A percentile compares a stretch with the other conserved stretches of the same genome.
Conservation (phyloP, 2,113 vertebrate species). For the Perccottus glenii region DNA sequence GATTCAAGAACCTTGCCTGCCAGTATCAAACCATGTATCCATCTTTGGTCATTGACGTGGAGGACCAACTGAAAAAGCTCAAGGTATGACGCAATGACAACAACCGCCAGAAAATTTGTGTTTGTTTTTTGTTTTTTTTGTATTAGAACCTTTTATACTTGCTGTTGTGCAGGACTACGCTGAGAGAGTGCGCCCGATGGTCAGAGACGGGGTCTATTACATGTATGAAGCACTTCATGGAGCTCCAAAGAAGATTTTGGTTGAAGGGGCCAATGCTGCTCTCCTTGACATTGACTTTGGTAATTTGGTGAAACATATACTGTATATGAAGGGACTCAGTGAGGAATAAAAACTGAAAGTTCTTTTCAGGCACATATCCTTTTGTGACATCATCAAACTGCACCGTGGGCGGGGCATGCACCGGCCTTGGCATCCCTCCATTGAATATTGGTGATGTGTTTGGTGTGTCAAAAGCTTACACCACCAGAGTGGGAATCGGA, state of each 20-base stretch:
- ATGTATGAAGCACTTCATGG: conserved; percentile 97
- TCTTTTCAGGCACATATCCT: conserved; percentile 90
- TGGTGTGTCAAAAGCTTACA: conserved; percentile 95
- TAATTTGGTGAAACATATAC: conserved; percentile 47
- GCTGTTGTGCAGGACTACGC: conserved; percentile 83
- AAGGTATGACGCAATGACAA: conserved; percentile 79
- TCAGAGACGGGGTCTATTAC: conserved; percentile 94
- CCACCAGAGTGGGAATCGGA: conserved; percentile 94
- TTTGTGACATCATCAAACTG: conserved; percentile 99
- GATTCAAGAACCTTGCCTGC: conserved; percentile 92
- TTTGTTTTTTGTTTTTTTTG: not conserved
- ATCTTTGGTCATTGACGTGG: conserved; percentile 85
- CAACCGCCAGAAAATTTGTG: not conserved
- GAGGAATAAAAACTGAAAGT: not conserved
- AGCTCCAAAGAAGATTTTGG: conserved; percentile 91
- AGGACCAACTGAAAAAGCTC: conserved; percentile 90
- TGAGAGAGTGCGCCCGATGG: conserved; percentile 94
- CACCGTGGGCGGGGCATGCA: conserved; percentile 93
- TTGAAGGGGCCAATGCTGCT: conserved; percentile 97
- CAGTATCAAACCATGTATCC: conserved; percentile 97
- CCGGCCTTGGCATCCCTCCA: conserved; percentile 92
- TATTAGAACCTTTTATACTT: not conserved
- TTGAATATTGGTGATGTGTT: conserved; percentile 93
- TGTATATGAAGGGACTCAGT: no score
- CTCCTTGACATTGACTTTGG: conserved; percentile 98